Base-by-base conservation (phyloP, 1,140 invertebrate genomes). In the Cephus cinctus region DNA sequence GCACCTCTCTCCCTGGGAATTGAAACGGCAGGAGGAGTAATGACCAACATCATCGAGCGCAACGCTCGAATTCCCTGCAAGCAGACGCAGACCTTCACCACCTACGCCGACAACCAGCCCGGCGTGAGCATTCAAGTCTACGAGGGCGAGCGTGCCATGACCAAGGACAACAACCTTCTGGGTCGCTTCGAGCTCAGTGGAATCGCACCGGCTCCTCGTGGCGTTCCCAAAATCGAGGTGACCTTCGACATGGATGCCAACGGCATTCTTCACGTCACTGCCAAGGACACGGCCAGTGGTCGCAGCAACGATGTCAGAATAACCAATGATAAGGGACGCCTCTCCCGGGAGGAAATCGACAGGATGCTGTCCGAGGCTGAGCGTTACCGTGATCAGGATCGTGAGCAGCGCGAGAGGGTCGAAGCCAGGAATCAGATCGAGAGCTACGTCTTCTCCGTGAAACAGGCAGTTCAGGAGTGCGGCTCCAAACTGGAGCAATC, bases 281-380 rank as follows among this genome's bases (percentile, higher is more conserved):
- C 84, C 12, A 71, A 77, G 11, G 82, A 84, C 56, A 78, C 59
- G 73, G 83, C 71, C 27, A 86, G 85, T 19, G 85, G 86, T 32
- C 83, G 83, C 56, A 78, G 82, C 42, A 87, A 85, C 65, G 61
- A 89, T 57, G 89, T 91, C 57, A 87, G 83, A 35, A 89, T 90
- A 51, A 88, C 85, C 39, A 90, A 90, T 66, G 88, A 90, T 65
- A 89, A 88, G 66, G 86, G 88, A 21, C 79, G 88, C 41, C 70
- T 90, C 2, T 81, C 78, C n/a, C 88, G 89, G 63, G 83, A 86
- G 30, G 87, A 90, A 52, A 90, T 91, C 60, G 86, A 91, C 43
- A 76, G 82, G 38, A 90, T 92, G 85, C 81, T 87, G 15, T 79
- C 78, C 5, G 81, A 82, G 43, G 80, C 76, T 5, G 73, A 75